Conservation (phyloP, 1,140 invertebrate genomes). For the Leucophenga varia region DNA sequence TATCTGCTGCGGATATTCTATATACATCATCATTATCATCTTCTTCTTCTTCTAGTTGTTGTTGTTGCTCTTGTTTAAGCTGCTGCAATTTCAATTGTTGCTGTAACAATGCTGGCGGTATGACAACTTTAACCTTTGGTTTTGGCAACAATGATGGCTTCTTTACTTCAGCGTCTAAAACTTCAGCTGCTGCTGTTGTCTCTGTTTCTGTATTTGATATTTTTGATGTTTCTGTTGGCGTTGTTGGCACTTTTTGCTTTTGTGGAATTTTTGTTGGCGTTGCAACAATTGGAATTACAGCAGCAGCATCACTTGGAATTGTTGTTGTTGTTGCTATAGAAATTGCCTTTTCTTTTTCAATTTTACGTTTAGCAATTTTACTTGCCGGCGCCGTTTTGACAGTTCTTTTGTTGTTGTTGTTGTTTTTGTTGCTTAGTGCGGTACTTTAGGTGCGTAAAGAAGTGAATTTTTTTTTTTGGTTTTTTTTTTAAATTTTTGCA, state of each 20-base stretch:
- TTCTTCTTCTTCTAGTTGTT: conserved; percentile 19
- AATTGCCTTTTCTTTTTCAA: background rate
- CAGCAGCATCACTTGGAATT: no score
- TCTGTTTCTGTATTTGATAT: background rate
- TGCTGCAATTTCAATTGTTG: conserved; percentile 33
- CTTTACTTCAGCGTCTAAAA: conserved; percentile 4
- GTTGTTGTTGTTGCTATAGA: background rate
- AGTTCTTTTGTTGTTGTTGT: conserved; percentile 7
- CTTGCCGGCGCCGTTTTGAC: background rate
- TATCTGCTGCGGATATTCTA: background rate
- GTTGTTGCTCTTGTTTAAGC: conserved; percentile 24
- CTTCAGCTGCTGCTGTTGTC: background rate
- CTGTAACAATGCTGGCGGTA: conserved; percentile 50
- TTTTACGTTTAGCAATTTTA: background rate
- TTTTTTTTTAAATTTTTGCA: conserved; percentile 32
- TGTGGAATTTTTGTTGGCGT: background rate
- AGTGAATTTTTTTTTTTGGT: conserved; percentile 14
- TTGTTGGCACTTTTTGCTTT: conserved; percentile 13
- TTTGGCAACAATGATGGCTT: conserved; percentile 53
- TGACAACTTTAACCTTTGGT: conserved; percentile 54
- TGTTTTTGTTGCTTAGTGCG: conserved; percentile 1
- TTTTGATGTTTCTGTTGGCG: conserved; percentile 12
- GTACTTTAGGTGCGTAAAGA: conserved; percentile 23
- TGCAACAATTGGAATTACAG: no score
- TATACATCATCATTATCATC: background rate